Evolutionary conservation across 2,797 vertebrate species (phyloP), one percentile per base, ranked within the genome.

Genomic region (Astyanax mexicanus): DNA sequence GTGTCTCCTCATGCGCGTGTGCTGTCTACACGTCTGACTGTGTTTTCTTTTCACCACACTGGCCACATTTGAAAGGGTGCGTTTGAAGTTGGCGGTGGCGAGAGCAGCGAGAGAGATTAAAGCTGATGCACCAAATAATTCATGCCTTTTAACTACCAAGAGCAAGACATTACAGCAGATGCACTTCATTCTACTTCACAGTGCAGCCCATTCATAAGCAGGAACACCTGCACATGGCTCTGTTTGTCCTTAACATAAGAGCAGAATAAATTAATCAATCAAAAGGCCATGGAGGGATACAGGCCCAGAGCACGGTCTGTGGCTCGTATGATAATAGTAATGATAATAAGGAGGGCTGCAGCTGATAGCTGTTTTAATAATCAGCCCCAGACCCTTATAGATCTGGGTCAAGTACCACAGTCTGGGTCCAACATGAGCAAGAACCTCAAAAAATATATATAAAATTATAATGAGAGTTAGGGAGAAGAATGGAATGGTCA

Each of bases 371-470:
- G 58, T 70, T 62, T 75, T 65, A 66, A 60, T 65, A 65, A 75
- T 79, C 72, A 79, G 51, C 40, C 47, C 66, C 66, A 79, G 67
- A 68, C 52, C 74, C 72, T 68, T 42, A 72, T 71, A 58, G 49
- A 74, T 66, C 42, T 79, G 68, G 58, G 78, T 75, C 72, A 80
- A 75, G 72, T 66, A 51, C 78, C 51, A 60, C 51, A 40, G 51
- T 79, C 60, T 73, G 38, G 65, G 40, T 65, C 67, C 69, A 68
- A 65, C 69, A 61, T 57, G 64, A 79, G 66, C 38, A 55, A 58
- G 60, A 57, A 71, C n/a, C n/a, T n/a, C n/a, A n/a, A n/a, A n/a
- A n/a, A n/a, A n/a, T n/a, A n/a, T n/a, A n/a, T n/a, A n/a, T n/a
- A n/a, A n/a, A n/a, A n/a, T n/a, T n/a, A n/a, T n/a, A n/a, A n/a